Evolutionary conservation across 2,888 invertebrate species (phyloP), one percentile per base, ranked within the genome.

Genomic region (Saturnia japonica): DNA sequence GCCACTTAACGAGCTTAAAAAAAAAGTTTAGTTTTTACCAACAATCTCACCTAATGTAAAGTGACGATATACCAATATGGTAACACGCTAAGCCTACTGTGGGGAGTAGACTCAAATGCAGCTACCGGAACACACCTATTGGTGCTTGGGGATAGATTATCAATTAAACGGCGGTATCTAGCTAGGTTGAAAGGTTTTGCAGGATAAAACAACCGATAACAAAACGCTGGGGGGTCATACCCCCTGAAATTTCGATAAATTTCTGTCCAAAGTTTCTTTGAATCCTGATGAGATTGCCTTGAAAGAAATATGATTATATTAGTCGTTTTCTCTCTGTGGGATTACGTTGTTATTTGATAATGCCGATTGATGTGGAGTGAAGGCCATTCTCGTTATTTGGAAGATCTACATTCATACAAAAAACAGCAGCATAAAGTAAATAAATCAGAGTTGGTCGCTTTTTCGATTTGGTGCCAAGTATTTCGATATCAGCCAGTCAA

Each of bases 321-420:
- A 54, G 22, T 22, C 11, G 22, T 22, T 54, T 54, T 22, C 22
- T 54, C 22, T 22, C 54, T 22, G n/a, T 54, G n/a, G 22, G 54
- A 54, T 54, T 54, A 54, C 7, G n/a, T n/a, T 54, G 54, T 54
- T 54, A 54, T 54, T 54, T 22, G 22, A 54, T 54, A 54, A 54
- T 22, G 54, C 54, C 54, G 9, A n/a, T 54, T 22, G n/a, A 54
- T 11, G 54, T 54, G n/a, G 22, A 54, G 22, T 43, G 43, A 43
- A 43, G 3, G 9, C 43, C 54, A 19, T 19, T 54, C 22, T 54
- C 54, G 12, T 54, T 54, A n/a, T 9, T 54, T 2, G 22, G 19
- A 54, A 54, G 9, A 54, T 54, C 1, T 54, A 54, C 9, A 22
- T 54, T 22, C 8, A 22, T 22, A 22, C 8, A 22, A 54, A 22